Base-by-base conservation (phyloP, 2,113 vertebrate genomes). In the Dicerorhinus sumatrensis region DNA sequence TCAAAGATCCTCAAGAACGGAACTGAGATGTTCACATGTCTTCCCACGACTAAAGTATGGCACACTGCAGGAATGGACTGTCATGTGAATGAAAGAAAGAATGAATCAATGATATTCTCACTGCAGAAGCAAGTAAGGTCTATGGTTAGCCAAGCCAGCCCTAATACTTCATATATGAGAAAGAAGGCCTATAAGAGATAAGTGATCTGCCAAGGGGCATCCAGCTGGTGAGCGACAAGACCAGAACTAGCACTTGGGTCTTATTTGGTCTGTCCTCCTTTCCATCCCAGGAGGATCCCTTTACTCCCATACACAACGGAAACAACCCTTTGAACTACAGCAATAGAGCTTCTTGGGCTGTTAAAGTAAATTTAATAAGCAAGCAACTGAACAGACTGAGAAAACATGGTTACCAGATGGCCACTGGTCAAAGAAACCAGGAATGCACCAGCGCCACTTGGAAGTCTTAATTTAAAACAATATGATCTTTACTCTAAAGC, bases 381-480 rank as follows among this genome's bases (percentile, higher is more conserved):
- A 69, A 89, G 54, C 65, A 90, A 84, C 33, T 39, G 31, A 82
- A 65, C 16, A 87, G 72, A 48, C 36, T 36, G 17, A 62, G 72
- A 73, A 84, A 95, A 95, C 87, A 81, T 60, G 89, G 87, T 85
- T 36, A 85, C 54, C 92, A 93, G 77, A 92, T 73, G 94, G 94
- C n/a, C 76, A 81, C 58, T 63, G 80, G 88, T 87, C 51, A 87
- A n/a, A 86, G 92, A 86, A 85, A 33, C n/a, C n/a, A 5, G 31
- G 72, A 65, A 54, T 39, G 39, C 33, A 77, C 56, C 29, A 14
- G 72, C 51, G 83, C 5, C 75, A 83, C 29, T 69, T 69, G 62
- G 48, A 96, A 92, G 56, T 87, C 83, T 94, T 91, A 87, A 89
- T 39, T 88, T 77, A 91, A 89, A 93, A 81, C 73, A 87, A 2